Evolutionary conservation across 2,888 invertebrate species (phyloP).

Genomic region (Sepiola atlantica): DNA sequence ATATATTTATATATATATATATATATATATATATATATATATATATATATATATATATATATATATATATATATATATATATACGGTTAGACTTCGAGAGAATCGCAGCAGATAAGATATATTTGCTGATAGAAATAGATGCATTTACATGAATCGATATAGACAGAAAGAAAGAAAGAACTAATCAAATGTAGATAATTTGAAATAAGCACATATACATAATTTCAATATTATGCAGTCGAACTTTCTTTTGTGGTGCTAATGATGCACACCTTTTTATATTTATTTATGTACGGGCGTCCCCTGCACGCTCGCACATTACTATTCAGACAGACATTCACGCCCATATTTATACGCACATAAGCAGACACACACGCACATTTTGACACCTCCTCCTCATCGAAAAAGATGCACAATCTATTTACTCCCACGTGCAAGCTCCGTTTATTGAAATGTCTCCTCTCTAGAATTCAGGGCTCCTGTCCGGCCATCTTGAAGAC

Average conservation of each 20-base stretch:
- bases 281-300: background rate
- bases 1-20: too few species aligned
- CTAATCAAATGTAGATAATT: too few species aligned
- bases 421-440: background rate
- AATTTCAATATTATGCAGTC: background rate
- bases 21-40: too few species aligned
- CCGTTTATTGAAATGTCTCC: constrained; percentile 2
- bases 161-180: too few species aligned
- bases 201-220: too few species aligned
- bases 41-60: too few species aligned
- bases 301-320: background rate
- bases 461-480: constrained; percentile 8
- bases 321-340: background rate
- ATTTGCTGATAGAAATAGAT: too few species aligned
- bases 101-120: too few species aligned
- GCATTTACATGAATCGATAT: background rate
- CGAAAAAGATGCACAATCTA: background rate
- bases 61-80: too few species aligned
- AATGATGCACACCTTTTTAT: background rate
- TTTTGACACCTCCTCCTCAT: background rate
- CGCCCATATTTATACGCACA: background rate
- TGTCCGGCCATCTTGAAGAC: background rate
- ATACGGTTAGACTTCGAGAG: too few species aligned
- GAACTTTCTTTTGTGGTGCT: background rate
- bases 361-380: background rate